A percentile compares a stretch with the other conserved stretches of the same genome.
These are phyloP conservation scores for Pithys albifrons DNA, from an alignment of 2,113 vertebrate genomes.

Conservation along the genomic window DNA sequence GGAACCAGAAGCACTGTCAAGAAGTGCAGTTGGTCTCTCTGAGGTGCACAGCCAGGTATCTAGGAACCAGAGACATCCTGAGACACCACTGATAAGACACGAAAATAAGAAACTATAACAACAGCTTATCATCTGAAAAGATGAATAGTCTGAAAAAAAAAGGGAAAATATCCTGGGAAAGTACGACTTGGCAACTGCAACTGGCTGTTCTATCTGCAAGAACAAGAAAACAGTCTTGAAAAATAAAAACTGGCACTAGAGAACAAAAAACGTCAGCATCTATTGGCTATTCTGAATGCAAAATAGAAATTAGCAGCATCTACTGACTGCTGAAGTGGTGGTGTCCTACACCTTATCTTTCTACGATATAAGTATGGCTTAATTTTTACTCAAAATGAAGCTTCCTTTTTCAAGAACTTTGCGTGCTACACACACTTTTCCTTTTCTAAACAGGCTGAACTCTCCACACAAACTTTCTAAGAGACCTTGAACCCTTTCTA, in stretches of 20 bases:
- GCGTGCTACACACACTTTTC: accelerated
- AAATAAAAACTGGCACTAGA: not conserved
- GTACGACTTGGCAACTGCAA: not conserved
- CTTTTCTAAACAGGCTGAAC: not conserved
- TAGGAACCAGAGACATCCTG: not conserved
- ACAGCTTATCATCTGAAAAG: not conserved
- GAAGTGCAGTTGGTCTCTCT: not conserved
- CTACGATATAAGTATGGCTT: not conserved
- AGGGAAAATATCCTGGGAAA: not conserved
- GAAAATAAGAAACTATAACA: not conserved
- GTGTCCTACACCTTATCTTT: not conserved
- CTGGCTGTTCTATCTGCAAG: not conserved
- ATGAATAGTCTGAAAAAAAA: not conserved
- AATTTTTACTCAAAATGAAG: not conserved
- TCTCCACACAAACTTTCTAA: not conserved
- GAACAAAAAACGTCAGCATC: not conserved
- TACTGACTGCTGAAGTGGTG: not conserved
- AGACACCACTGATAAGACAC: not conserved
- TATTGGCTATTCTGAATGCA: not conserved
- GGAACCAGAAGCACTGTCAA: not conserved
- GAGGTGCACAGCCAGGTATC: not conserved
- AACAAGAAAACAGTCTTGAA: not conserved
- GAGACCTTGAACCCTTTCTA: not conserved
- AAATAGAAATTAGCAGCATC: not conserved
- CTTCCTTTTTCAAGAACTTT: not conserved